phyloP scores from a whole-genome alignment of 2,797 vertebrate species.

The Enteromius radiatus region DNA sequence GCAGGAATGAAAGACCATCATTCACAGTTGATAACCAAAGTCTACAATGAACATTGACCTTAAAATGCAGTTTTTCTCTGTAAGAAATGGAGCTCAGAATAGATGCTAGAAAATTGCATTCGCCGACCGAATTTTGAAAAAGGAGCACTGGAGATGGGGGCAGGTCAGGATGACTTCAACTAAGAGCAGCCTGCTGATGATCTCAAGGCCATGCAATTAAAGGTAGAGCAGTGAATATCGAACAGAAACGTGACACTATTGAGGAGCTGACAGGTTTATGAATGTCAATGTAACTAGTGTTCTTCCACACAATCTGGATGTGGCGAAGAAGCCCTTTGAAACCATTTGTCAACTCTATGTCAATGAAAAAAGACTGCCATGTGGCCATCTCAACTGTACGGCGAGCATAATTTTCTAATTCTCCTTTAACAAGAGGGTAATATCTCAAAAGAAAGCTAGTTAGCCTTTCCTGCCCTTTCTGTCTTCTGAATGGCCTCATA shows the following conservation, averaged over 20 bases:
- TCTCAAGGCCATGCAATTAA: slow-evolving; percentile 41
- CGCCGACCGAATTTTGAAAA: slow-evolving; percentile 7
- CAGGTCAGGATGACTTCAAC: slow-evolving; percentile 43
- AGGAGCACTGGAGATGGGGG: slow-evolving; percentile 15
- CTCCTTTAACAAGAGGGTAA: background rate
- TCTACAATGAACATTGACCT: slow-evolving; percentile 14
- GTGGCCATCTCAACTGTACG: background rate
- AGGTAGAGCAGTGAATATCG: background rate
- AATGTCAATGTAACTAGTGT: slow-evolving; percentile 26
- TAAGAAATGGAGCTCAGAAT: slow-evolving; percentile 8
- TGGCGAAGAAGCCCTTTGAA: background rate
- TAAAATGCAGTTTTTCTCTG: slow-evolving; percentile 3
- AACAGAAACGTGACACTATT: slow-evolving; percentile 11
- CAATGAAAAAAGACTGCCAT: slow-evolving; percentile 2
- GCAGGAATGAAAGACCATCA: background rate
- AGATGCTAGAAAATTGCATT: slow-evolving; percentile 7
- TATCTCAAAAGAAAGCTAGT: slow-evolving; percentile 12
- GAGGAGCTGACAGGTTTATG: slow-evolving; percentile 29
- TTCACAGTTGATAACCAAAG: slow-evolving; percentile 3
- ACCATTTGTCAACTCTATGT: slow-evolving; percentile 15
- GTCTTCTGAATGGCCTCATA: background rate
- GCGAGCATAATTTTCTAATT: background rate
- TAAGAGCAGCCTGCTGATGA: slow-evolving; percentile 34
- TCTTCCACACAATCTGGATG: slow-evolving; percentile 2
- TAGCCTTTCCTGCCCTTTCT: slow-evolving; percentile 4